Base-by-base conservation (phyloP, 1,140 invertebrate species). In the Brachionus calyciflorus region DNA sequence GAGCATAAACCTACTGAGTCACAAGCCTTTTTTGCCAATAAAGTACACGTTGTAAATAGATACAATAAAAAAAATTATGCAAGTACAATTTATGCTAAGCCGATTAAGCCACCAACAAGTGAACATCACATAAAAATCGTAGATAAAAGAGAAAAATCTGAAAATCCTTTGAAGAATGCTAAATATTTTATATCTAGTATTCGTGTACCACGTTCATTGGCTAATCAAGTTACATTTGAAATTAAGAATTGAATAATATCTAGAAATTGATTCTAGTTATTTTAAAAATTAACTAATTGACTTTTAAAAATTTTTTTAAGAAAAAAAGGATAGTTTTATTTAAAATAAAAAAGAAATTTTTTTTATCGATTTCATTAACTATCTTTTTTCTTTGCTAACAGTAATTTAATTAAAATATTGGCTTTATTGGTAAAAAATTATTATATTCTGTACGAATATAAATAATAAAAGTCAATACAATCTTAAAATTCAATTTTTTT, bases 31-130 rank as follows among this genome's bases (percentile, higher is more conserved):
- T 37, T 7, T 19, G 6, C 17, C 12, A 4, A 4, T 19, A 60
- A 60, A 60, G 7, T 33, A 19, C 33, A 60, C 3, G 55, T 60
- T 37, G n/a, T 60, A 17, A n/a, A 28, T 17, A 37, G 55, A 37
- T 60, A 60, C 37, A 60, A 37, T 10, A 60, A 60, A 60, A 60
- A 60, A 60, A 60, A 60, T 10, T 60, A 60, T 60, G 28, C 55
- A 37, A 33, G 28, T 10, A 60, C 55, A n/a, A 37, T 60, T 21
- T 60, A 60, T 60, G 55, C 55, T 37, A 60, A 60, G 55, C 55
- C 55, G 19, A 33, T 60, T 33, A 60, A 30, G 37, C 55, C 55
- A 12, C 33, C 33, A 60, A 60, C 30, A n/a, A 17, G n/a, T 60
- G 14, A 10, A 5, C 28, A 60, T 40, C 55, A 60, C 12, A 37